These are phyloP conservation scores for Yasuhikotakia modesta DNA, from an alignment of 2,797 vertebrate genomes.

Conservation along the genomic window DNA sequence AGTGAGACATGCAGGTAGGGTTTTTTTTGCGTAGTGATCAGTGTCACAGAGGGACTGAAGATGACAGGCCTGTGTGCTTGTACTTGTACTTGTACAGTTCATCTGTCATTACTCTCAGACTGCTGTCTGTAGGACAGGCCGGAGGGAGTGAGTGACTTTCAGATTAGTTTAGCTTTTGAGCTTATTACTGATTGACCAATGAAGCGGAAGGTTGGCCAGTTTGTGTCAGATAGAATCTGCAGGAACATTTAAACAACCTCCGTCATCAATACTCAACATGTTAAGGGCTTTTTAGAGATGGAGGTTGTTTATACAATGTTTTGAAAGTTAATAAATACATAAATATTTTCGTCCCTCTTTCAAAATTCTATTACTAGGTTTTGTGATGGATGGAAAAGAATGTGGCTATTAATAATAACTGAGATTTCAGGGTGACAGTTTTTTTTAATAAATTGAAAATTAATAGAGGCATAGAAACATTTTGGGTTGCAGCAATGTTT, in stretches of 20 bases:
- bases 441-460: too few species aligned
- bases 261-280: background rate
- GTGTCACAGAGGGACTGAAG: background rate
- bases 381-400: too few species aligned
- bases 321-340: background rate
- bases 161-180: conserved; percentile 12
- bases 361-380: too few species aligned
- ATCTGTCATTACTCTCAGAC: conserved; percentile 51
- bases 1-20: too few species aligned
- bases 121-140: conserved; percentile 17
- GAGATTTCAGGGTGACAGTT: too few species aligned
- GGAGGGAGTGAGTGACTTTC: conserved; percentile 30
- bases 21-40: too few species aligned
- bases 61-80: conserved; percentile 42
- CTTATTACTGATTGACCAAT: conserved; percentile 29
- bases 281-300: too few species aligned
- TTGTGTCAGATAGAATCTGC: background rate
- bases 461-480: too few species aligned
- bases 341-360: background rate
- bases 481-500: too few species aligned
- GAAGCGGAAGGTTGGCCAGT: too few species aligned
- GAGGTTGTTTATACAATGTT: conserved; percentile 4
- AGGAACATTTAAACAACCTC: background rate
- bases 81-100: conserved; percentile 43
- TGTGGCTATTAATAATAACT: too few species aligned